These are phyloP conservation scores for Lagopus muta DNA, from an alignment of 2,113 vertebrate genomes.

Conservation along the genomic window DNA sequence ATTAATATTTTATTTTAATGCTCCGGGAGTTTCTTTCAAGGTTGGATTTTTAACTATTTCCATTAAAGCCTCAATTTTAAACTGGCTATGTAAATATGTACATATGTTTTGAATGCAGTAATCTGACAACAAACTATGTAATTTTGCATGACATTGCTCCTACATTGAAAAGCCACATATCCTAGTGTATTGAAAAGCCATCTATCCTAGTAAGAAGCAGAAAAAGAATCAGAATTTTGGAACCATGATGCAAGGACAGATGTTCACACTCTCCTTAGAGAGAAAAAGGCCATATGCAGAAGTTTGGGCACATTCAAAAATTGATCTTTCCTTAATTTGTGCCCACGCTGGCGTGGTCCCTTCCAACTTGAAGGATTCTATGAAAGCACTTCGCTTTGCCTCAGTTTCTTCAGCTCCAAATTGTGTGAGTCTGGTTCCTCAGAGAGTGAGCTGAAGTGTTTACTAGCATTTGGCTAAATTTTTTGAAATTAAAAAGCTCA, in stretches of 20 bases:
- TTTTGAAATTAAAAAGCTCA: neutral
- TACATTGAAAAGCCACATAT: rapidly evolving
- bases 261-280: neutral
- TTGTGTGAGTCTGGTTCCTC: neutral
- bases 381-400: neutral
- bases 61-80: neutral
- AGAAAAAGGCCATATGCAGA: neutral
- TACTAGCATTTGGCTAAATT: neutral
- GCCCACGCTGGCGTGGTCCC: neutral
- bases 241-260: neutral
- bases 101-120: neutral
- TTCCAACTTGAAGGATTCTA: too few species aligned
- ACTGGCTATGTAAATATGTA: neutral
- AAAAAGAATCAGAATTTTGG: neutral
- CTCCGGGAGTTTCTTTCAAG: neutral
- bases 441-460: neutral
- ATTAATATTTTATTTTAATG: neutral
- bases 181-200: neutral
- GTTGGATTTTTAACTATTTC: neutral
- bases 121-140: neutral
- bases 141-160: neutral
- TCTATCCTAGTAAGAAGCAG: neutral
- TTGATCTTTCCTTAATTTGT: neutral
- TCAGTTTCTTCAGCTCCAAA: neutral
- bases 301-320: neutral